phyloP scores from a whole-genome alignment of 2,888 invertebrate genomes.

The Drosophila pullipes region DNA sequence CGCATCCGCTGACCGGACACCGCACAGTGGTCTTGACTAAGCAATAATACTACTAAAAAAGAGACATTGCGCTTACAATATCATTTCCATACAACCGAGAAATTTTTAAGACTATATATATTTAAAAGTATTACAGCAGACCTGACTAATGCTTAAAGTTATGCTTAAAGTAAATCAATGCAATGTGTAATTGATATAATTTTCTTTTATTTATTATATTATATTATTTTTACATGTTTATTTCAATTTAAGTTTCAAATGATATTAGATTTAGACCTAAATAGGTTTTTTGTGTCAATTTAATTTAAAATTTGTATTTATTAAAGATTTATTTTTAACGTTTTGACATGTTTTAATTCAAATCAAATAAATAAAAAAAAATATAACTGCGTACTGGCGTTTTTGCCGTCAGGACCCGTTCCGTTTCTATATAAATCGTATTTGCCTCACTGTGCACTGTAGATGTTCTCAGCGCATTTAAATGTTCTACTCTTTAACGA shows the following conservation, averaged over 20 bases:
- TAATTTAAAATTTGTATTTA: not conserved
- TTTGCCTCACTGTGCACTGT: conserved; percentile 38
- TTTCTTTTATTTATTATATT: not conserved
- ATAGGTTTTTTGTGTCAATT: not conserved
- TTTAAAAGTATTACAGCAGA: not conserved
- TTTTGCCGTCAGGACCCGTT: not conserved
- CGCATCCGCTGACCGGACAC: conserved; percentile 69
- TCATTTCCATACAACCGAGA: not conserved
- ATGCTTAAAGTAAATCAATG: not conserved
- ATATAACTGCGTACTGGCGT: not conserved
- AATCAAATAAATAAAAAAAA: not conserved
- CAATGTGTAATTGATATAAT: not conserved
- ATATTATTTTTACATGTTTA: not conserved
- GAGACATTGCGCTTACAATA: not conserved
- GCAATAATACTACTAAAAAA: not conserved
- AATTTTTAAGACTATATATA: not conserved
- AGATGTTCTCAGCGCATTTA: conserved; percentile 70
- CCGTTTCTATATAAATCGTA: too few relatives aligned
- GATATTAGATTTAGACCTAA: too few relatives aligned
- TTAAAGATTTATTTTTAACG: not conserved
- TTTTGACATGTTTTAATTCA: not conserved
- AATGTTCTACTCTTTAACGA: conserved; percentile 77
- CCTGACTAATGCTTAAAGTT: too few relatives aligned
- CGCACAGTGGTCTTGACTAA: conserved; percentile 26
- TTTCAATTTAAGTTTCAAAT: not conserved